Evolutionary conservation across 2,113 vertebrate genomes (phyloP), one percentile per base, ranked within the genome.

Genomic region (Synchiropus splendidus): DNA sequence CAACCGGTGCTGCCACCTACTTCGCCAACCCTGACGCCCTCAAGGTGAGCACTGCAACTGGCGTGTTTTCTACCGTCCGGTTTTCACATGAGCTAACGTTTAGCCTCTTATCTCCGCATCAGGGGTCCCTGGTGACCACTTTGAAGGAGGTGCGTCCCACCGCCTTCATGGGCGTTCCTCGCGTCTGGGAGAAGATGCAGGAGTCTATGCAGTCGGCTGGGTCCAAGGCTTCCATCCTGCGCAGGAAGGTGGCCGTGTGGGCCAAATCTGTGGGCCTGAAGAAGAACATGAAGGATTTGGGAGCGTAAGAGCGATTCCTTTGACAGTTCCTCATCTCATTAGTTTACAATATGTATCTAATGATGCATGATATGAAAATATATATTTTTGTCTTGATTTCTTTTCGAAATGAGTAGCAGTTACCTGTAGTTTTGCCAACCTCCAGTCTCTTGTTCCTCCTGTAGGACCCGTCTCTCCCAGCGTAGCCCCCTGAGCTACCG

Each of bases 181-280:
- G 88, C 0, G 86, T 98, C 33, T 98, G 94, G 94, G 94, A 97
- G 55, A 98, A 98, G 80, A 92, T 98, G 77, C 89, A 93, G 33
- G 93, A 95, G 51, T 92, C 77, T 49, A 89, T 98, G 81, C 92
- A 85, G 65, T 79, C 87, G 0, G 12, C 72, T 0, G 75, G 81
- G 0, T 65, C 83, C n/a, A 92, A 86, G 49, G 89, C 88, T 0
- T 91, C 91, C 0, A 39, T 78, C 0, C 30, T 97, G 30, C 82
- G 62, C 31, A 86, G 81, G 42, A 92, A 79, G 60, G 83, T 92
- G 21, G 90, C 92, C 0, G 3, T 72, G 0, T 98, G 94, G 95
- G 93, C 91, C 54, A 94, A 91, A 70, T 70, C 55, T 0, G 73
- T 89, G 0, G 94, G 92, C 14, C 59, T 91, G 39, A 86, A 88